A percentile compares a stretch with the other conserved stretches of the same genome.
Evolutionary conservation across 2,113 vertebrate species (phyloP).

Genomic region (Pleuronectes platessa): DNA sequence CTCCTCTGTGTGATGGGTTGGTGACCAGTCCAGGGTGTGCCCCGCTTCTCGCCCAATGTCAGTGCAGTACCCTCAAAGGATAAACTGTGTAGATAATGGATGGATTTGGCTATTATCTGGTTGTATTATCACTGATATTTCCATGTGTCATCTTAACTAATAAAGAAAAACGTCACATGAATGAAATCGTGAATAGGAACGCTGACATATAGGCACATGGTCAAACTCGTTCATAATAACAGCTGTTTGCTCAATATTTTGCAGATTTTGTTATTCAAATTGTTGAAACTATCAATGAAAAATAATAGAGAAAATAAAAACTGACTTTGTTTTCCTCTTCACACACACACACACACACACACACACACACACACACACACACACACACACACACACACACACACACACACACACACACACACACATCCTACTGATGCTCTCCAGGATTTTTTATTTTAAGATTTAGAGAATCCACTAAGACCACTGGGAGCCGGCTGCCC

Average conservation of each 20-base stretch:
- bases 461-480: slow-evolving; percentile 46
- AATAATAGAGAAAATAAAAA: slow-evolving; percentile 6
- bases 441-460: slow-evolving; percentile 59
- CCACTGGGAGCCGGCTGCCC: slow-evolving; percentile 18
- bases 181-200: neutral
- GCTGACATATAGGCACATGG: neutral
- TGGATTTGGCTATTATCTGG: neutral
- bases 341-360: neutral
- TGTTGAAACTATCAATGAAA: too few species aligned
- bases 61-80: too few species aligned
- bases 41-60: too few species aligned
- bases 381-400: neutral
- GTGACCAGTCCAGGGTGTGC: too few species aligned
- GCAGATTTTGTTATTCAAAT: neutral
- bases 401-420: neutral
- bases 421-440: slow-evolving; percentile 35
- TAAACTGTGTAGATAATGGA: too few species aligned
- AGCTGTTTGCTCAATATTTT: neutral
- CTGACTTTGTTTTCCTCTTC: slow-evolving; percentile 23
- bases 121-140: neutral
- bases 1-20: too few species aligned
- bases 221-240: slow-evolving; percentile 7
- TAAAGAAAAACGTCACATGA: neutral
- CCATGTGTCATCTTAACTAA: neutral
- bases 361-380: neutral